Evolutionary conservation across 2,113 vertebrate genomes (phyloP).

Genomic region (Anthoscopus minutus): DNA sequence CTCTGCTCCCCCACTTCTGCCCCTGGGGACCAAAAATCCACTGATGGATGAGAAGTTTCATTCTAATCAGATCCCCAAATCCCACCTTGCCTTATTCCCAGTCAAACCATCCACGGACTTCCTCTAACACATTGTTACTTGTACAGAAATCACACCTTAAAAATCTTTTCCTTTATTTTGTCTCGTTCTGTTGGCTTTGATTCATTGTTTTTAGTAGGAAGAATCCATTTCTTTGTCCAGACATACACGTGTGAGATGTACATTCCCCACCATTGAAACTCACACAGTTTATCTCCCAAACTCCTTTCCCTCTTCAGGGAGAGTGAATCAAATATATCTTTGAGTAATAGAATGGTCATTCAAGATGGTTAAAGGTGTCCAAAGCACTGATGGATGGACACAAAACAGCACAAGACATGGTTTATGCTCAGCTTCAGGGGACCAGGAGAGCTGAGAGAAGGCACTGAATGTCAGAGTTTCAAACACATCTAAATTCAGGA

Average conservation of each 20-base stretch:
- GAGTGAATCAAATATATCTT: neutral
- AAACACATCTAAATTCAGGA: rapidly evolving
- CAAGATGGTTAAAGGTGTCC: neutral
- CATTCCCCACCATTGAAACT: neutral
- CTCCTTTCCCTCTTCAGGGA: neutral
- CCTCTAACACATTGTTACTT: rapidly evolving
- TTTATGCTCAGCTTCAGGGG: neutral
- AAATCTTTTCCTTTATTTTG: neutral
- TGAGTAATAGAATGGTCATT: neutral
- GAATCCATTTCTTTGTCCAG: rapidly evolving
- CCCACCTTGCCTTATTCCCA: neutral
- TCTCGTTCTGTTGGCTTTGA: neutral
- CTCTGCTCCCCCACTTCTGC: neutral
- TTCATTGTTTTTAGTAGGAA: neutral
- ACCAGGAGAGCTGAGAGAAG: neutral
- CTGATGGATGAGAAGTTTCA: neutral
- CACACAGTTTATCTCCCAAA: neutral
- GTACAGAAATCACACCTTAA: neutral
- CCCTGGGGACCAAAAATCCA: neutral
- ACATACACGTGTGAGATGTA: rapidly evolving
- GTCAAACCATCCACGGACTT: neutral
- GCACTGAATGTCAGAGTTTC: neutral
- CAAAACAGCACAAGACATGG: neutral
- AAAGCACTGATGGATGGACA: neutral
- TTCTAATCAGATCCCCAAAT: neutral